Evolutionary conservation across 2,888 invertebrate species (phyloP).

Genomic region (Polydrusus pterygomalis): DNA sequence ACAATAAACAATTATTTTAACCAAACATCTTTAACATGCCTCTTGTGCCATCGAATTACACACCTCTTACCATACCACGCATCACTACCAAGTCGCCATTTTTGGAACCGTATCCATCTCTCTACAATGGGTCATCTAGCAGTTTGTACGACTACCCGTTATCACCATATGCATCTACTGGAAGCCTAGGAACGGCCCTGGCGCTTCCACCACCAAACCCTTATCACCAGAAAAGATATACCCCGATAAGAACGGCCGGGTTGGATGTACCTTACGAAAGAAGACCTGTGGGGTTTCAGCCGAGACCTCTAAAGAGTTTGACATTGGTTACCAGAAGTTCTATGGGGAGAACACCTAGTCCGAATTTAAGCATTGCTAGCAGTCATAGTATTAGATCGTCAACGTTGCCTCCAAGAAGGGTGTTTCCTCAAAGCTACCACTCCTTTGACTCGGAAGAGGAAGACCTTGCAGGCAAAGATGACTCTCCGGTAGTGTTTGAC

Average conservation of each 20-base stretch:
- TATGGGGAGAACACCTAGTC: conserved; percentile 61
- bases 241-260: conserved; percentile 50
- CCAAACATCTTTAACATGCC: conserved; percentile 50
- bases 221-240: conserved; percentile 39
- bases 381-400: conserved; percentile 42
- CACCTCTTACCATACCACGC: conserved; percentile 41
- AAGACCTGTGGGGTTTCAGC: conserved; percentile 64
- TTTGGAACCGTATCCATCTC: conserved; percentile 56
- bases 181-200: background rate
- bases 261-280: conserved; percentile 61
- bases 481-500: conserved; percentile 87
- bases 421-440: conserved; percentile 78
- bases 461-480: conserved; percentile 80
- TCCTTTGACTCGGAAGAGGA: conserved; percentile 71
- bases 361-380: conserved; percentile 26
- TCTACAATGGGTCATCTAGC: conserved; percentile 14
- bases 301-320: conserved; percentile 70
- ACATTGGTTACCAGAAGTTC: conserved; percentile 62
- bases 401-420: conserved; percentile 76
- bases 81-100: conserved; percentile 51
- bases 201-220: conserved; percentile 31
- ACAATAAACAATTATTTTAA: background rate
- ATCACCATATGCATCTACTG: conserved; percentile 11
- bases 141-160: conserved; percentile 9
- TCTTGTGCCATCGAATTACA: conserved; percentile 55